A percentile compares a stretch with the other conserved stretches of the same genome.
Evolutionary conservation across 2,113 vertebrate species (phyloP).

Genomic region (Cardinalis cardinalis): DNA sequence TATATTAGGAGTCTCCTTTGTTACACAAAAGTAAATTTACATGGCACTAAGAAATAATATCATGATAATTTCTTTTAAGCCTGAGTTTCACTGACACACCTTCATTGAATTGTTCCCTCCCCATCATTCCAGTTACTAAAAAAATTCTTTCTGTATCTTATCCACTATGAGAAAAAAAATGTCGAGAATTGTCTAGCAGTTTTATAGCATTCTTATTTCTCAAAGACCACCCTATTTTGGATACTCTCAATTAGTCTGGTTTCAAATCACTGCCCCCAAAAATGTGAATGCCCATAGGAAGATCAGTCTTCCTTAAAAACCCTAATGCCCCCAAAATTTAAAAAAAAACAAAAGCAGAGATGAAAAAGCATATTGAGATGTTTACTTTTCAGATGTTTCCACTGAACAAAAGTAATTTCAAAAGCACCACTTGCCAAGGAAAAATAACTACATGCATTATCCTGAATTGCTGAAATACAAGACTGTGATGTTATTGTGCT

Average conservation of each 20-base stretch:
- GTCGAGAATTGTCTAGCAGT: neutral
- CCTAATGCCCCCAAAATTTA: neutral
- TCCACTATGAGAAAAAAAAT: neutral
- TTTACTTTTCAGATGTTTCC: constrained; percentile 24
- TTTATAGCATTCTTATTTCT: neutral
- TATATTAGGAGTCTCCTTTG: neutral
- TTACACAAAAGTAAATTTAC: neutral
- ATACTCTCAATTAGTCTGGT: neutral
- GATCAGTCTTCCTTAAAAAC: constrained; percentile 48
- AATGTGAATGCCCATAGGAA: neutral
- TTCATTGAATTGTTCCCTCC: neutral
- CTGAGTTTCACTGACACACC: neutral
- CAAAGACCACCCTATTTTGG: neutral
- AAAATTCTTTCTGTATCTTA: neutral
- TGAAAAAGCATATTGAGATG: neutral
- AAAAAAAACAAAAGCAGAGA: neutral
- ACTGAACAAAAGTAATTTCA: constrained; percentile 8
- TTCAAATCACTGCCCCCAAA: constrained; percentile 9
- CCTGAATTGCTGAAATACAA: neutral
- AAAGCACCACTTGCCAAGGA: neutral
- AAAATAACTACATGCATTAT: neutral
- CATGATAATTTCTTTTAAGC: neutral
- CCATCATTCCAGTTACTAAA: neutral
- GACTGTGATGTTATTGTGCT: neutral
- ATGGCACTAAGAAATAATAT: neutral